phyloP scores from a whole-genome alignment of 2,888 invertebrate genomes.

The Malachius bipustulatus region DNA sequence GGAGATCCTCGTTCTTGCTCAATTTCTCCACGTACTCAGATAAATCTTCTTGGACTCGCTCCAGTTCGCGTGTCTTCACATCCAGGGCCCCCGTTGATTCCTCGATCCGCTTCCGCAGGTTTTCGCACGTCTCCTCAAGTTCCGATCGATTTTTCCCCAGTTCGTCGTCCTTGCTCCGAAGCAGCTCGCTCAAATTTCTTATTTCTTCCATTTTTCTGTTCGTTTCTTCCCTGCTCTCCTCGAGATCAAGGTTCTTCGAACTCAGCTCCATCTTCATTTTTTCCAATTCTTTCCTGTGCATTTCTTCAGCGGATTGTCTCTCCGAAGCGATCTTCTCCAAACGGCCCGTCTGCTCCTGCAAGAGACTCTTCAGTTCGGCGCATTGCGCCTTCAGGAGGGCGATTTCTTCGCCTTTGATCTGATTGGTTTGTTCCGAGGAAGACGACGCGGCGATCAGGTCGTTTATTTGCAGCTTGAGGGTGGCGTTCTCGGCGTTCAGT shows the following conservation, averaged over 20 bases:
- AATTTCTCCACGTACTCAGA: too few species aligned
- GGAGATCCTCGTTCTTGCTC: too few species aligned
- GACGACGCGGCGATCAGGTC: constrained; percentile 8
- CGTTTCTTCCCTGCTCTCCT: constrained; percentile 39
- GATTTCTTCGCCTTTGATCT: constrained; percentile 13
- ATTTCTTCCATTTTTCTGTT: constrained; percentile 22
- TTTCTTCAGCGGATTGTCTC: constrained; percentile 24
- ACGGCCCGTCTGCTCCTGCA: constrained; percentile 5
- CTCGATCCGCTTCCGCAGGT: too few species aligned
- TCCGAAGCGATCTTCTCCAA: constrained; percentile 15
- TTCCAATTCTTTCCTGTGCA: constrained; percentile 27
- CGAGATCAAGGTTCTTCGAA: constrained; percentile 43
- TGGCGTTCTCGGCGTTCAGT: constrained; percentile 7
- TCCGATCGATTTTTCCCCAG: too few species aligned
- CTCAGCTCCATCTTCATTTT: constrained; percentile 37
- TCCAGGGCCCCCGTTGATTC: too few species aligned
- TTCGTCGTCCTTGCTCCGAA: too few species aligned
- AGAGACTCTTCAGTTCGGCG: constrained; percentile 25
- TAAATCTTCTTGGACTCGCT: too few species aligned
- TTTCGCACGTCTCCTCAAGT: too few species aligned
- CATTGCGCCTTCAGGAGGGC: constrained; percentile 26
- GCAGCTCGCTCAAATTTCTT: constrained; percentile 30
- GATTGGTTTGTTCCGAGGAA: constrained; percentile 7
- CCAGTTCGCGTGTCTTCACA: too few species aligned
- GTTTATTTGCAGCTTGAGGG: constrained; percentile 8